Evolutionary conservation across 2,797 vertebrate species (phyloP), one percentile per base, ranked within the genome.

Genomic region (Melanotaenia maccullochi): DNA sequence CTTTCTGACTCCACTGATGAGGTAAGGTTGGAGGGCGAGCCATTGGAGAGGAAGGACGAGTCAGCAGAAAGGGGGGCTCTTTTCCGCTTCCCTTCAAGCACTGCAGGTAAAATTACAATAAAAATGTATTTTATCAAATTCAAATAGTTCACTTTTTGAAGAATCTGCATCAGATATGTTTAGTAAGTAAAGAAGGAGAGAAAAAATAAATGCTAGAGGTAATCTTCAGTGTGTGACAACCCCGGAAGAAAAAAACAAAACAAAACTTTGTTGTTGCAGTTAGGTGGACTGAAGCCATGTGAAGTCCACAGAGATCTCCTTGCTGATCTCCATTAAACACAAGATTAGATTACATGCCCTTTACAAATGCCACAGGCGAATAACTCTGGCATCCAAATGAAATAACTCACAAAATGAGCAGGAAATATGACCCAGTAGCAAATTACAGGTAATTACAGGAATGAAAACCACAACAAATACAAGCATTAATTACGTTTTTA

Each of bases 1-100:
- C 92, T 96, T 66, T 95, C 95, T 35, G 94, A 95, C 64, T 95
- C 95, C 7, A 86, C 90, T 47, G 95, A 95, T 52, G 94, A 91
- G 18, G 94, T 90, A 16, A 75, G 84, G 20, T 72, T 85, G 33
- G 95, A 62, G 25, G 93, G 94, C 18, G 86, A 93, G 65, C 94
- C 94, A 24, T 88, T 93, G 71, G 95, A 97, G 71, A 93, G 94
- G 59, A 89, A 87, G 0, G 95, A 96, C 49, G 91, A 95, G 85
- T 97, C 94, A 1, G 96, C 87, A 60, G 93, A 96, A 58, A 90
- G 87, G 33, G 94, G 90, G 11, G 89, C 84, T 25, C 95, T 93
- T 84, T 94, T 97, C 89, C 92, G 96, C 85, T 96, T 96, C 81
- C 95, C 95, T 90, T 96, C 94, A 75, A 97, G 90, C 16, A 96